phyloP scores from a whole-genome alignment of 2,113 vertebrate species.

The Crocuta crocuta region DNA sequence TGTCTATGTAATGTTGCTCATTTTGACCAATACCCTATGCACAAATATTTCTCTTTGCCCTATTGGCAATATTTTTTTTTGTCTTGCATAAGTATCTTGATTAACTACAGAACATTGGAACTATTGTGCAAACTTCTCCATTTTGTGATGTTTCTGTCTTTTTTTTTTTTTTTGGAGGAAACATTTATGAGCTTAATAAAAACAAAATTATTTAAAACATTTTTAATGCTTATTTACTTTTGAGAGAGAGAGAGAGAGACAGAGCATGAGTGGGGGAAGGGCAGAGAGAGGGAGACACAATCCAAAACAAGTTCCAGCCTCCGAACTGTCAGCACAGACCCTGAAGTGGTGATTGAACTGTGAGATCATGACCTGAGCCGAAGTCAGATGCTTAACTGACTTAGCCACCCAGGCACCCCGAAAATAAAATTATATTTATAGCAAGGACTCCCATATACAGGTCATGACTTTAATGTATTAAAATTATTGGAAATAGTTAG shows the following conservation, averaged over 20 bases:
- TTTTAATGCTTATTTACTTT: no score
- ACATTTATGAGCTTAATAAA: neutral
- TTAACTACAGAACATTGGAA: neutral
- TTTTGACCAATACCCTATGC: neutral
- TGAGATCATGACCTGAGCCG: no score
- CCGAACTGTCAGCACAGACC: no score
- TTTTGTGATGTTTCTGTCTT: neutral
- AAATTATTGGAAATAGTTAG: neutral
- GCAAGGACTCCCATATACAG: neutral
- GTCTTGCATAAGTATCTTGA: neutral
- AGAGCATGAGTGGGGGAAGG: no score
- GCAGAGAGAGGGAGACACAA: no score
- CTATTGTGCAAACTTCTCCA: neutral
- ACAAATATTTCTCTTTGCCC: neutral
- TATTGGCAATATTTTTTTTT: neutral
- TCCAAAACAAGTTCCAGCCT: no score
- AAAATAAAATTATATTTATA: neutral
- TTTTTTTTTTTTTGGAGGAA: neutral
- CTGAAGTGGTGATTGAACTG: no score
- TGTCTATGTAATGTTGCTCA: neutral
- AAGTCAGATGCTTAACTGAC: no score
- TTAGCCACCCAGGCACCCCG: no score
- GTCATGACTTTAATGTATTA: neutral
- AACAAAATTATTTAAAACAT: neutral
- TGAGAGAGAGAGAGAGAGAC: no score